A percentile compares a stretch with the other conserved stretches of the same genome.
These are phyloP conservation scores for Nephotettix cincticeps DNA, from an alignment of 1,140 invertebrate genomes.

Conservation along the genomic window DNA sequence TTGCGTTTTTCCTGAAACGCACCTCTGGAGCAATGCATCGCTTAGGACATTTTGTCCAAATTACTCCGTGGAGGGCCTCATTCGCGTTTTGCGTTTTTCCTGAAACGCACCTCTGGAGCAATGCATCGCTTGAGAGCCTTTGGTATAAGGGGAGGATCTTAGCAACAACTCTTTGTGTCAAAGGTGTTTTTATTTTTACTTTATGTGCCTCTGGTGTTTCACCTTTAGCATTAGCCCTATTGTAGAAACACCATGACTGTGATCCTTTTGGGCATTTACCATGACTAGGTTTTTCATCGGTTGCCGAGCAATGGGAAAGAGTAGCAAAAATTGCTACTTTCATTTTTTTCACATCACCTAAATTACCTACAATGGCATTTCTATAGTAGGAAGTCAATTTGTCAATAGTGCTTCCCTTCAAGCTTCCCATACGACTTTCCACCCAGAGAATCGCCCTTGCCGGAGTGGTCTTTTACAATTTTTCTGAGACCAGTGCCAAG, in stretches of 20 bases:
- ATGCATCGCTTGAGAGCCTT: not conserved
- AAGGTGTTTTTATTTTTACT: not conserved
- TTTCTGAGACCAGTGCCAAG: constrained; percentile 15
- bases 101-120: not conserved
- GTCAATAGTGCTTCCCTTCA: not conserved
- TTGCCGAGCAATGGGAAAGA: not conserved
- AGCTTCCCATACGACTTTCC: not conserved
- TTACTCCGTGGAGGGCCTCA: not conserved
- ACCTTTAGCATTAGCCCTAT: not conserved
- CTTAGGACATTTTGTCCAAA: not conserved
- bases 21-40: not conserved
- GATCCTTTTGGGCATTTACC: not conserved
- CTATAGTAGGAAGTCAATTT: constrained; percentile 13
- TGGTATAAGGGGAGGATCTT: constrained; percentile 5
- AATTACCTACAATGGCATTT: not conserved
- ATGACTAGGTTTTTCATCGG: not conserved
- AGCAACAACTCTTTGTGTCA: not conserved
- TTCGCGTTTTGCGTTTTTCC: not conserved
- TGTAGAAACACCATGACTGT: constrained; percentile 1
- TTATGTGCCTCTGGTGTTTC: not conserved
- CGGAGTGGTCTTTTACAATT: not conserved
- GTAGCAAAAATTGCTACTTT: not conserved
- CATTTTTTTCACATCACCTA: not conserved
- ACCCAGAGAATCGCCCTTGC: not conserved
- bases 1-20: not conserved